Percentiles rank a stretch among this genome's conserved stretches.
Conservation (phyloP, 2,113 vertebrate genomes). For the Rhinopomastus cyanomelas region DNA sequence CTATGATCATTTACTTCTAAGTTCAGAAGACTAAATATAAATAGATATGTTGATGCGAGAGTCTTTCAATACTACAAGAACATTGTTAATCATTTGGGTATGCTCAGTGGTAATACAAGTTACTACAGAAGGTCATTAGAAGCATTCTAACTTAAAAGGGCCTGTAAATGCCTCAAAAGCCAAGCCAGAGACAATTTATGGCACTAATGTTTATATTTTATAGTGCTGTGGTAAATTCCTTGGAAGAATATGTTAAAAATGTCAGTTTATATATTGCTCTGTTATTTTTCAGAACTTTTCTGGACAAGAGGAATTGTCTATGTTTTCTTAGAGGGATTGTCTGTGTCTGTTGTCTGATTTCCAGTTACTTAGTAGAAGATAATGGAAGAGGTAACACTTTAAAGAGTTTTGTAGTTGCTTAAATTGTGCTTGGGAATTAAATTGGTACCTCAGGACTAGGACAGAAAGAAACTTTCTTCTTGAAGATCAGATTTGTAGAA, state of each 20-base stretch:
- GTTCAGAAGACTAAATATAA: background rate
- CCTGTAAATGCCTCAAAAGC: background rate
- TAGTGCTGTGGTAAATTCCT: background rate
- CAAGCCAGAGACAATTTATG: background rate
- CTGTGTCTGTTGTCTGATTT: background rate
- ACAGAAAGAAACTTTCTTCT: background rate
- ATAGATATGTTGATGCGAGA: background rate
- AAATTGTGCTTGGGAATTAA: background rate
- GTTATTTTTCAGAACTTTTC: conserved; percentile 14
- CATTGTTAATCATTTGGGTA: background rate
- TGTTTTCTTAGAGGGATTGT: background rate
- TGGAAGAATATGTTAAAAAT: background rate
- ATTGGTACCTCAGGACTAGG: background rate
- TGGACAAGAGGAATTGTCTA: background rate
- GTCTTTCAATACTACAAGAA: background rate
- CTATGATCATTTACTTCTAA: background rate
- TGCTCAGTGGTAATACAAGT: background rate
- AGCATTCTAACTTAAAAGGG: background rate
- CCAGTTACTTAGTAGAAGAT: background rate
- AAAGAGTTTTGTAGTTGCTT: background rate
- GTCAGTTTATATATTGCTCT: background rate
- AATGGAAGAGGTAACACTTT: background rate
- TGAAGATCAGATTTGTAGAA: background rate
- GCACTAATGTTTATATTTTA: background rate
- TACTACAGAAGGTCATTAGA: background rate